Conservation (phyloP, 2,888 invertebrate genomes). For the Catocala fraxini region DNA sequence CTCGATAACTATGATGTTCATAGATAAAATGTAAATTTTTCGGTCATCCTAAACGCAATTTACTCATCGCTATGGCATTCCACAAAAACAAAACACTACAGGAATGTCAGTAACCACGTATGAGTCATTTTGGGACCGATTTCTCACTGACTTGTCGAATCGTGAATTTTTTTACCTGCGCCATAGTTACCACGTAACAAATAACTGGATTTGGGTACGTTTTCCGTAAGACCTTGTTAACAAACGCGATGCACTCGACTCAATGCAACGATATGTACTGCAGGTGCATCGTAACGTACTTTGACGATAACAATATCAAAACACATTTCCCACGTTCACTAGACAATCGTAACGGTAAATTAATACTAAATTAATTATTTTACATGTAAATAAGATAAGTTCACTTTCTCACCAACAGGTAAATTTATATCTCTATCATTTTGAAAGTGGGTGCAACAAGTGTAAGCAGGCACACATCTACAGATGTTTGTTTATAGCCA, state of each 20-base stretch:
- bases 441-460: slow-evolving; percentile 82
- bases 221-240: slow-evolving; percentile 62
- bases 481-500: slow-evolving; percentile 70
- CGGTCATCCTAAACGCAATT: slow-evolving; percentile 53
- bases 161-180: slow-evolving; percentile 68
- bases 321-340: slow-evolving; percentile 71
- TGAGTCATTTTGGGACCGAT: slow-evolving; percentile 82
- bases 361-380: slow-evolving; percentile 64
- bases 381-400: slow-evolving; percentile 66
- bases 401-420: slow-evolving; percentile 80
- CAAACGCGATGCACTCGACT: slow-evolving; percentile 65
- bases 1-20: slow-evolving; percentile 38
- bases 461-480: slow-evolving; percentile 62
- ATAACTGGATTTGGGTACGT: slow-evolving; percentile 68
- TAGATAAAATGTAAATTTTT: slow-evolving; percentile 47
- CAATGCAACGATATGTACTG: slow-evolving; percentile 69
- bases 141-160: slow-evolving; percentile 64
- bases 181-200: slow-evolving; percentile 65
- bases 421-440: slow-evolving; percentile 65
- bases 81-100: slow-evolving; percentile 82
- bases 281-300: slow-evolving; percentile 84
- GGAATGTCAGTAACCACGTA: slow-evolving; percentile 71
- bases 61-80: slow-evolving; percentile 77
- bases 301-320: slow-evolving; percentile 66
- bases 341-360: slow-evolving; percentile 77